phyloP scores from a whole-genome alignment of 2,113 vertebrate genomes.

The Urocolius indicus region DNA sequence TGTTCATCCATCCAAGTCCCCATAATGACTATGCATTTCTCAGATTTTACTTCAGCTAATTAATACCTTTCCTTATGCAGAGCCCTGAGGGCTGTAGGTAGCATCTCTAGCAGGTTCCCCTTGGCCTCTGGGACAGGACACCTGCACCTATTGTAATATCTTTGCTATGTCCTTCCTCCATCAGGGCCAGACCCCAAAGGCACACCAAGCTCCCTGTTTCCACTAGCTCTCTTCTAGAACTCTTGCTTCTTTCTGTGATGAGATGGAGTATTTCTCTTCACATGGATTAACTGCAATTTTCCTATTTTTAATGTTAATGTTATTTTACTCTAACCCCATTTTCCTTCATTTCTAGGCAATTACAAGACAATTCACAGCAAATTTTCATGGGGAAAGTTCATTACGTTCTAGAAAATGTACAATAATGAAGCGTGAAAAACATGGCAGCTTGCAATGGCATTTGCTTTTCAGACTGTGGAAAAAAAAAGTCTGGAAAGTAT shows the following conservation, averaged over 20 bases:
- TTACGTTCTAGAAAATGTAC: constrained; percentile 49
- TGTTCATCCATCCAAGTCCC: not conserved
- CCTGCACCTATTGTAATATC: accelerated
- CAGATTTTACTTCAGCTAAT: not conserved
- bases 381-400: constrained; percentile 65
- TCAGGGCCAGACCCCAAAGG: not conserved
- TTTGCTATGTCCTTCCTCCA: not conserved
- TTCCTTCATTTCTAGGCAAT: constrained; percentile 50
- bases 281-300: constrained; percentile 51
- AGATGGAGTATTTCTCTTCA: constrained; percentile 13
- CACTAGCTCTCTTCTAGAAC: not conserved
- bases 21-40: not conserved
- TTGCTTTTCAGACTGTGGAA: constrained; percentile 11
- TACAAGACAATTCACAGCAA: constrained; percentile 63
- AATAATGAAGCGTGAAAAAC: constrained; percentile 61
- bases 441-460: constrained; percentile 29
- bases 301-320: constrained; percentile 48
- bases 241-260: not conserved
- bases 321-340: constrained; percentile 57
- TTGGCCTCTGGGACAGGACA: not conserved
- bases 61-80: not conserved
- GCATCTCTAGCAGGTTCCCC: not conserved
- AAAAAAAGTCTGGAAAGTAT: not conserved
- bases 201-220: not conserved
- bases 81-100: not conserved